Conservation (phyloP, 2,888 invertebrate species). For the Pecten maximus region DNA sequence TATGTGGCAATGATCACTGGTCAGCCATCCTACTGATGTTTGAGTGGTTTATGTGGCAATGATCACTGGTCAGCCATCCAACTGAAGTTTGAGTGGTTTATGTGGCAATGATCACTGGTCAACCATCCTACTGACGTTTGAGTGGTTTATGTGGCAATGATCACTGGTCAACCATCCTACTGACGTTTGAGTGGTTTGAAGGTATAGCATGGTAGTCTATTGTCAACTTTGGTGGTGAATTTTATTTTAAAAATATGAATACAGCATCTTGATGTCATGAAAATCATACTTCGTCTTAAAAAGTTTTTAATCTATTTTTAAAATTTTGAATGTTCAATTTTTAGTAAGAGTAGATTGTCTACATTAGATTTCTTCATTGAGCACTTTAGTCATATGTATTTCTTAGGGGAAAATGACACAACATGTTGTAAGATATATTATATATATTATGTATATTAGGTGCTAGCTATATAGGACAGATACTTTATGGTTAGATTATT, state of each 20-base stretch:
- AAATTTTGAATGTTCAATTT: neutral
- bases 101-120: no score
- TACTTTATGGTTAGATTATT: neutral
- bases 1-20: no score
- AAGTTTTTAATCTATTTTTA: neutral
- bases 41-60: no score
- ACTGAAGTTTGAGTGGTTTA: no score
- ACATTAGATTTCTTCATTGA: neutral
- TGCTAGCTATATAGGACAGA: neutral
- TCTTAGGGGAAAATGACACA: neutral
- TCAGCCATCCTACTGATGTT: no score
- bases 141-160: no score
- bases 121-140: no score
- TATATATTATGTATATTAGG: neutral
- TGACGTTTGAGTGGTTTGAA: neutral
- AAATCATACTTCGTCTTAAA: neutral
- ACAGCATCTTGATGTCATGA: neutral
- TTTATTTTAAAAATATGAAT: neutral
- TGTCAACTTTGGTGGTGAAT: neutral
- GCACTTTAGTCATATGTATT: neutral
- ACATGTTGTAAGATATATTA: no score
- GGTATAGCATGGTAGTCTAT: neutral
- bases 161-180: no score
- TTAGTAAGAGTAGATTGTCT: neutral
- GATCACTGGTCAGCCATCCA: no score